Conservation (phyloP, 1,140 invertebrate species). For the Drosophila aff. region DNA sequence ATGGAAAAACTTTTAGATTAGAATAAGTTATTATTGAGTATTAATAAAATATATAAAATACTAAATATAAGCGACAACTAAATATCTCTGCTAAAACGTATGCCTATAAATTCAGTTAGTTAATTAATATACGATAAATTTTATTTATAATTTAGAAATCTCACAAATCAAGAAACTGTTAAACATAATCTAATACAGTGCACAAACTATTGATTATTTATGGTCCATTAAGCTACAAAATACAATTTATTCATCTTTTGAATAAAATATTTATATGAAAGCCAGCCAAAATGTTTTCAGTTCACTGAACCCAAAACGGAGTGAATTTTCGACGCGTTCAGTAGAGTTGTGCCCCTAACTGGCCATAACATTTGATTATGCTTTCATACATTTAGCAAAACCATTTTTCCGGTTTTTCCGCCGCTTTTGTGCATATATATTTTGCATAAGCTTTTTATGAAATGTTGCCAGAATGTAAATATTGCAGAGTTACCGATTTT, state of each 20-base stretch:
- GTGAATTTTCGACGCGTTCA: constrained; percentile 21
- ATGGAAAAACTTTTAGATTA: constrained; percentile 7
- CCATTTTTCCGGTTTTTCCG: constrained; percentile 34
- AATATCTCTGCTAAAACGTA: neutral
- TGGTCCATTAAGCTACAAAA: constrained; percentile 9
- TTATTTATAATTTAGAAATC: neutral
- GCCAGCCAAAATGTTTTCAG: constrained; percentile 9
- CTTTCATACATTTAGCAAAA: constrained; percentile 55
- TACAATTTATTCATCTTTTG: constrained; percentile 4
- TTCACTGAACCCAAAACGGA: constrained; percentile 28
- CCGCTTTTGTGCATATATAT: neutral
- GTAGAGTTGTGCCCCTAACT: constrained; percentile 32
- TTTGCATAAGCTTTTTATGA: constrained; percentile 56
- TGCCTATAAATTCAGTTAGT: neutral
- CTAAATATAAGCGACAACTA: too few relatives aligned
- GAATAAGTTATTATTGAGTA: neutral
- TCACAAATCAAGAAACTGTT: neutral
- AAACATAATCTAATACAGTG: neutral
- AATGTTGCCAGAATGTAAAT: constrained; percentile 66
- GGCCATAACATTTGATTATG: constrained; percentile 66
- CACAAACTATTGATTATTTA: neutral
- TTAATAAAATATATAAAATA: neutral
- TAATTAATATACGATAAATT: neutral
- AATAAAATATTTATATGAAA: constrained; percentile 15
- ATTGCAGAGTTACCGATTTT: constrained; percentile 50